Base-by-base conservation (phyloP, 2,797 vertebrate genomes). In the Furcifer pardalis region DNA sequence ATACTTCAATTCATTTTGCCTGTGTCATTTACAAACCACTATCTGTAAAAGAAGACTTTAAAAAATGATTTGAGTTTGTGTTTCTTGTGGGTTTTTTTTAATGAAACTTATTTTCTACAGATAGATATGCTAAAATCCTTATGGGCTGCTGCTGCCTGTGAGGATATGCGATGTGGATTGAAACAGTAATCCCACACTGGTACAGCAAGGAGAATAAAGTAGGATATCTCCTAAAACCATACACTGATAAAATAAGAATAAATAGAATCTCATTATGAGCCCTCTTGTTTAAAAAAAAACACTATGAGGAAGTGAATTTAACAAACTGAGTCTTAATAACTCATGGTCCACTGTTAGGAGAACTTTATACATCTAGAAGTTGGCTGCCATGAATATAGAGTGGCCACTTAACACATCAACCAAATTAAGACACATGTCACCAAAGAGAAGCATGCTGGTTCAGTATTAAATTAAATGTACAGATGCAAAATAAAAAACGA, bases 41-140 rank as follows among this genome's bases (percentile, higher is more conserved):
- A 63, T 30, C 37, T 5, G 32, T 30, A 32, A 78, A 71, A 46
- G 1, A 71, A 46, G 1, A 35, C 63, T n/a, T 13, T 13, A 32
- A 40, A 69, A 37, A 17, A 52, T 4, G n/a, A 52, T 80, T 30
- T 52, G n/a, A 56, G 52, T 56, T 56, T 56, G 3, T 32, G 49
- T 7, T 83, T 87, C 60, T 86, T 82, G 46, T 49, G 46, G 46
- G 7, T 86, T 80, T 73, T 32, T 74, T 75, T 75, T 71, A 69
- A 83, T 27, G 63, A 85, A 86, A 81, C 15, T 78, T 84, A 21
- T 81, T 85, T 84, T 85, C 60, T 44, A 62, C 21, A 30, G 27
- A 60, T 77, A 27, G 56, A 30, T 15, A 7, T 40, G 5, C 10
- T 40, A 5, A 62, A 40, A 62, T 30, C 37, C 37, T 40, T 60